Evolutionary conservation across 2,888 invertebrate species (phyloP).

Genomic region (Bombylius discolor): DNA sequence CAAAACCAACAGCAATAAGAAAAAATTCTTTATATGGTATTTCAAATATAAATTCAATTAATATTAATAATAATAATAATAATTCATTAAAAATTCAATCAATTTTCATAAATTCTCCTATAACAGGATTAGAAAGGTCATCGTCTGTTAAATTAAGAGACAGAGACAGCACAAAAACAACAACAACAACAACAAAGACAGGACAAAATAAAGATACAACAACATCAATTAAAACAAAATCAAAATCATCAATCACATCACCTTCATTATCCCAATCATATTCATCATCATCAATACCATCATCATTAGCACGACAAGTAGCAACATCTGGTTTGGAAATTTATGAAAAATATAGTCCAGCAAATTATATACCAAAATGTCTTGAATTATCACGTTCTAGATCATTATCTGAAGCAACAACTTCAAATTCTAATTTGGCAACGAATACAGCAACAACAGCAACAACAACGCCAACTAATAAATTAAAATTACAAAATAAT

Average conservation of each 20-base stretch:
- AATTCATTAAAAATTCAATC: not conserved
- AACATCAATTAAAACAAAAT: slow-evolving; percentile 14
- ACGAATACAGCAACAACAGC: not conserved
- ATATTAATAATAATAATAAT: not conserved
- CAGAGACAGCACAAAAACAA: not conserved
- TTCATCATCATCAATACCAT: slow-evolving; percentile 33
- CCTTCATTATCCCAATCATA: slow-evolving; percentile 19
- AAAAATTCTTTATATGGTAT: not conserved
- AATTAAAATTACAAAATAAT: slow-evolving; percentile 2
- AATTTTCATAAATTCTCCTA: not conserved
- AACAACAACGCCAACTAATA: not conserved
- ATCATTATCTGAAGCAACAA: slow-evolving; percentile 29
- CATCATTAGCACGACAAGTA: slow-evolving; percentile 40
- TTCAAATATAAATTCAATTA: not conserved
- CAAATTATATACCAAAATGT: slow-evolving; percentile 53
- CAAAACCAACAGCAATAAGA: too few species aligned
- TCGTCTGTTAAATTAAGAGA: not conserved
- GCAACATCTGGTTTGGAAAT: slow-evolving; percentile 53
- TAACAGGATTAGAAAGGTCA: not conserved
- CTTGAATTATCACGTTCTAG: slow-evolving; percentile 37
- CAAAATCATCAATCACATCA: not conserved
- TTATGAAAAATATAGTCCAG: slow-evolving; percentile 62
- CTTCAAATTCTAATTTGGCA: not conserved
- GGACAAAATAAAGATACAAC: slow-evolving; percentile 13
- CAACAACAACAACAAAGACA: slow-evolving; percentile 11